phyloP scores from a whole-genome alignment of 30 jellyfish, hydroid and myxozoan species.

The Aurelia aurita region DNA sequence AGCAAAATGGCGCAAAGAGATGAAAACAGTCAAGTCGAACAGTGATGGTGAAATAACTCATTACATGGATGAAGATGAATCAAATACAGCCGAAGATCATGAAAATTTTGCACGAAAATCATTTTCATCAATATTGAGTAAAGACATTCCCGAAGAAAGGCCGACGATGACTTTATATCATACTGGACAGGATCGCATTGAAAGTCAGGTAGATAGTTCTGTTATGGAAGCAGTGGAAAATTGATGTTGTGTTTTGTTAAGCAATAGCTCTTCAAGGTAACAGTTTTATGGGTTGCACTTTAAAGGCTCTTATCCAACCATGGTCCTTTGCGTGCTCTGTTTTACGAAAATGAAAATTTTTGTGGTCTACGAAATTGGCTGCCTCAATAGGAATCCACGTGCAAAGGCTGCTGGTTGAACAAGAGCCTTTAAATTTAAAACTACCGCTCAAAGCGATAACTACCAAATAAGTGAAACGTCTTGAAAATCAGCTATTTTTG shows the following conservation, averaged over 20 bases:
- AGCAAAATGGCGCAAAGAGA: constrained; percentile 77
- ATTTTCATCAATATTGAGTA: constrained; percentile 40
- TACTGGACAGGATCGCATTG: constrained; percentile 48
- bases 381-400: too few relatives aligned
- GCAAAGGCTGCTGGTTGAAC: too few relatives aligned
- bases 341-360: too few relatives aligned
- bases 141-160: constrained; percentile 60
- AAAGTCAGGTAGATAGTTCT: constrained; percentile 39
- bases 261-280: too few relatives aligned
- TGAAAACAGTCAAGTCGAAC: constrained; percentile 61
- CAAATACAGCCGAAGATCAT: constrained; percentile 33
- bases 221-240: constrained; percentile 56
- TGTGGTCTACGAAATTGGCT: too few relatives aligned
- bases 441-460: too few relatives aligned
- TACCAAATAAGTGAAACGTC: too few relatives aligned
- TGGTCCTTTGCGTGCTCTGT: too few relatives aligned
- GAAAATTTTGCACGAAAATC: constrained; percentile 39
- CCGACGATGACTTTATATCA: constrained; percentile 62
- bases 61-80: constrained; percentile 55
- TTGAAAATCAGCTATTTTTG: too few relatives aligned
- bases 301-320: too few relatives aligned
- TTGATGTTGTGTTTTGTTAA: neutral
- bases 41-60: constrained; percentile 59
- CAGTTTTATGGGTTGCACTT: too few relatives aligned
- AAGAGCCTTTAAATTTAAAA: too few relatives aligned